These are phyloP conservation scores for Cremastinae sp. DNA, from an alignment of 2,888 invertebrate genomes.

Conservation along the genomic window DNA sequence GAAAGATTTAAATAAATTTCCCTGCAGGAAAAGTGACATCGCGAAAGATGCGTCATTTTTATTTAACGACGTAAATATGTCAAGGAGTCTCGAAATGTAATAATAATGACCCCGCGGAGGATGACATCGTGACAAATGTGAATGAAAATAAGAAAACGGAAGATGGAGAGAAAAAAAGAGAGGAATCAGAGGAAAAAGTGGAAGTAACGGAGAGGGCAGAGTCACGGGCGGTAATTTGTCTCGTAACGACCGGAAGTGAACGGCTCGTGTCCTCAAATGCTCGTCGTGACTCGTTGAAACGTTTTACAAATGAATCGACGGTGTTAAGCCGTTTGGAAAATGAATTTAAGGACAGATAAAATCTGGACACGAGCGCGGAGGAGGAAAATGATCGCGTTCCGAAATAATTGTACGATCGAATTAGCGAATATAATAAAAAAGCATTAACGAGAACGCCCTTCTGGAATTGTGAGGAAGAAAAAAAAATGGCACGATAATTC, in stretches of 20 bases:
- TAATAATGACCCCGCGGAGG: too few species aligned
- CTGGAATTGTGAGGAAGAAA: neutral
- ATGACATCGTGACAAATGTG: neutral
- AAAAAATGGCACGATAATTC: neutral
- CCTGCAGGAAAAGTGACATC: too few species aligned
- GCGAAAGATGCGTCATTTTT: too few species aligned
- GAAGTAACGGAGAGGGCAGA: constrained; percentile 14
- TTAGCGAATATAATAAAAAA: too few species aligned
- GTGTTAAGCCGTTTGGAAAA: too few species aligned
- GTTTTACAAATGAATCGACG: too few species aligned
- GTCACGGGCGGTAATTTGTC: constrained; percentile 48
- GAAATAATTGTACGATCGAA: too few species aligned
- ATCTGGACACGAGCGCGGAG: constrained; percentile 59
- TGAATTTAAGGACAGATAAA: too few species aligned
- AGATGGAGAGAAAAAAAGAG: neutral
- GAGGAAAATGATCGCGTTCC: constrained; percentile 60
- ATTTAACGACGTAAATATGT: too few species aligned
- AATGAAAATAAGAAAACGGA: neutral
- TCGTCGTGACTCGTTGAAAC: constrained; percentile 1
- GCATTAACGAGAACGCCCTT: too few species aligned
- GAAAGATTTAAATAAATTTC: too few species aligned
- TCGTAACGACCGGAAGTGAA: constrained; percentile 44
- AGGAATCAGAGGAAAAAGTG: constrained; percentile 13
- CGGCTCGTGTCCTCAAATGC: constrained; percentile 28
- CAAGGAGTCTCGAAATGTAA: too few species aligned